Percentiles rank a stretch among this genome's conserved stretches.
Evolutionary conservation across 2,113 vertebrate species (phyloP).

Genomic region (Chlorodrepanis virens): DNA sequence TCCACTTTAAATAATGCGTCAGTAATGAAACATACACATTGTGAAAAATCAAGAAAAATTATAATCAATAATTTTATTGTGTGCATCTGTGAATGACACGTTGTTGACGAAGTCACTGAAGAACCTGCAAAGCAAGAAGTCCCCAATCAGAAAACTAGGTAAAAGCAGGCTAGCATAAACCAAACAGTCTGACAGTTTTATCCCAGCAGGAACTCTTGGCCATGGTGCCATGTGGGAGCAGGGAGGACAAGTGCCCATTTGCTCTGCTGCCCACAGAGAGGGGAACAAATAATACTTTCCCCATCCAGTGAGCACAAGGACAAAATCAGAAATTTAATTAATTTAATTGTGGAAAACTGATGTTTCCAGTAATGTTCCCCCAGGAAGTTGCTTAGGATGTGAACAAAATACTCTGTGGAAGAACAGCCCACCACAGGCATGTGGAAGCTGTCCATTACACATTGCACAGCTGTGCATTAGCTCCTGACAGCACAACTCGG

Average conservation of each 20-base stretch:
- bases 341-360: accelerated
- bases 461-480: accelerated
- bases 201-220: neutral
- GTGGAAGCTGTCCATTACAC: accelerated
- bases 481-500: neutral
- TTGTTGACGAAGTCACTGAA: neutral
- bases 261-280: accelerated
- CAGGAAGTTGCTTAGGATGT: accelerated
- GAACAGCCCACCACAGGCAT: accelerated
- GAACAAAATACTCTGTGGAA: neutral
- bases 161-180: neutral
- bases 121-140: slow-evolving; percentile 53
- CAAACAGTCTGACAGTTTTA: neutral
- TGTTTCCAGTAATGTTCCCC: accelerated
- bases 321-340: accelerated
- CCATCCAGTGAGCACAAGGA: accelerated
- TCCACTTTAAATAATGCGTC: accelerated
- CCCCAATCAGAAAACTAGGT: neutral
- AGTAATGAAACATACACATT: neutral
- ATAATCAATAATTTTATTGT: slow-evolving; percentile 64
- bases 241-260: accelerated
- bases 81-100: neutral
- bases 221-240: accelerated
- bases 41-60: neutral
- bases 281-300: accelerated